Base-by-base conservation (phyloP, 2,113 vertebrate genomes). In the Sander lucioperca region DNA sequence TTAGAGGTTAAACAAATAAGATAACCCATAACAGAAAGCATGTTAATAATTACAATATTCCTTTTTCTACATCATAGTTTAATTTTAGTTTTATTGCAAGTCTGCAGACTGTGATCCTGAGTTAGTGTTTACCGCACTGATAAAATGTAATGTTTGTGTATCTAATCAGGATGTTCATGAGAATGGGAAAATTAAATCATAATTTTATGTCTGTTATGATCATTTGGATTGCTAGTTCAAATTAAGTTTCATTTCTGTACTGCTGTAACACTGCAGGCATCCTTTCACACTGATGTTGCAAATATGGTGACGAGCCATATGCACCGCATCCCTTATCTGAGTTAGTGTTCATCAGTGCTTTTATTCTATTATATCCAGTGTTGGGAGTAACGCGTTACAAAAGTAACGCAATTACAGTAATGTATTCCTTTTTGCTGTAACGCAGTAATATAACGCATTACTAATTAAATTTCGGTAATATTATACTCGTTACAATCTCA, bases 141-240 rank as follows among this genome's bases (percentile, higher is more conserved):
- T 78, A 57, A 79, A 81, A 81, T 63, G 39, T 33, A 54, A 76
- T 77, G 36, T 77, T 65, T 14, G 5, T 61, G 65, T 15, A 76
- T 78, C 48, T 80, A 84, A 80, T 89, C 73, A 84, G 36, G 63
- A 80, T 47, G 66, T 80, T 85, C 23, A 61, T 65, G 36, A 81
- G 78, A 83, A 79, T 50, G 61, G 65, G 39, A 63, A 80, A 80
- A 85, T 66, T 1, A 72, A 86, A 77, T 77, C 79, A 66, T 43
- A 74, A 91, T 89, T 90, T 75, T 59, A 84, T 80, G 61, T 77
- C 68, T 74, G 9, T 75, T 83, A 77, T 86, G 76, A 64, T 84
- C 30, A 82, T 91, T 84, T 82, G 79, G 27, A 88, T 88, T 87
- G 74, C 66, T 74, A 63, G 59, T 84, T 89, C 45, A 70, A 82